Evolutionary conservation across 1,140 invertebrate species (phyloP).

Genomic region (Drosophila nannoptera): DNA sequence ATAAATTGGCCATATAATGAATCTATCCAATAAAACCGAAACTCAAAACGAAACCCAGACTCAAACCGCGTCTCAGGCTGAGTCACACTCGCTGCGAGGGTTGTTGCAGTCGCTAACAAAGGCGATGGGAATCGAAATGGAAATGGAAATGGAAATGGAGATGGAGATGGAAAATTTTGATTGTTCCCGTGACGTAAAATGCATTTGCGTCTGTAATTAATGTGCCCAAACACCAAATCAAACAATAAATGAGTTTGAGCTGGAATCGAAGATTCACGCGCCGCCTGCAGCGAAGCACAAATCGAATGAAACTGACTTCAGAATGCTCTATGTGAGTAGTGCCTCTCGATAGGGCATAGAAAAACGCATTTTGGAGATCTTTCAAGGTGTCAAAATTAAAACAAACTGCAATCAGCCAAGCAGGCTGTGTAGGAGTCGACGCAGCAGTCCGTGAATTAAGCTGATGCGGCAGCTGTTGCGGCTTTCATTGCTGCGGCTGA

Average conservation of each 20-base stretch:
- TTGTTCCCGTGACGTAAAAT: conserved; percentile 70
- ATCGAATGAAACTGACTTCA: conserved; percentile 39
- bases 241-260: conserved; percentile 13
- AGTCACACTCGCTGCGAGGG: conserved; percentile 41
- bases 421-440: conserved; percentile 4
- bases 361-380: conserved; percentile 30
- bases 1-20: conserved; percentile 69
- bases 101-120: conserved; percentile 38
- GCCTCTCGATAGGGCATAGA: not conserved
- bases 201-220: conserved; percentile 70
- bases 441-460: conserved; percentile 14
- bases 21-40: conserved; percentile 59
- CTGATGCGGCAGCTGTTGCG: conserved; percentile 22
- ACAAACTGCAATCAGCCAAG: conserved; percentile 46
- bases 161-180: conserved; percentile 26
- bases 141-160: not conserved
- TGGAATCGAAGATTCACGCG: conserved; percentile 41
- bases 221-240: conserved; percentile 63
- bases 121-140: too few relatives aligned
- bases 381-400: conserved; percentile 71
- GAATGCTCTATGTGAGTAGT: not conserved
- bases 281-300: conserved; percentile 52
- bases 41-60: conserved; percentile 37
- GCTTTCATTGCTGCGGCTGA: conserved; percentile 40
- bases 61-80: conserved; percentile 8